Conservation (phyloP, 1,140 invertebrate species). For the Rhopalosiphum padi region DNA sequence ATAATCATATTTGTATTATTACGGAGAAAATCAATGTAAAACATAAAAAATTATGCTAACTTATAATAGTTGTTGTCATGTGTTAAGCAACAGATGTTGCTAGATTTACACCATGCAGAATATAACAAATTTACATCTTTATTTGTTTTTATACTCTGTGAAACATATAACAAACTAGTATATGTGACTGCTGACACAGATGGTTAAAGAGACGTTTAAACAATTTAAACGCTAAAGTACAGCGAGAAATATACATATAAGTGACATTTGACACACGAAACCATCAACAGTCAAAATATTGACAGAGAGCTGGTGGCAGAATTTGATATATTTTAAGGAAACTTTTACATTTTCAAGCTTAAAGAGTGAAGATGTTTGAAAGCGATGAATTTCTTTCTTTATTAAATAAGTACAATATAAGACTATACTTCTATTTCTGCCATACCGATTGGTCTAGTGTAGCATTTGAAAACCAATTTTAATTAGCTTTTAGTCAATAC, state of each 20-base stretch:
- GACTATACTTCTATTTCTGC: too few relatives aligned
- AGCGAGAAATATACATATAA: neutral
- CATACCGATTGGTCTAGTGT: too few relatives aligned
- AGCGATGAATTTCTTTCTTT: too few relatives aligned
- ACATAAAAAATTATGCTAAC: neutral
- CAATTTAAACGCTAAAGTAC: neutral
- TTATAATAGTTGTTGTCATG: neutral
- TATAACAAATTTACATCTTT: neutral
- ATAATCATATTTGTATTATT: neutral
- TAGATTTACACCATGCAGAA: neutral
- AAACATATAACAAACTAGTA: neutral
- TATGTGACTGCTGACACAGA: neutral
- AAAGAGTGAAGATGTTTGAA: too few relatives aligned
- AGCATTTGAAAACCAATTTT: too few relatives aligned
- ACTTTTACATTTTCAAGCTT: too few relatives aligned
- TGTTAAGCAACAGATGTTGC: neutral
- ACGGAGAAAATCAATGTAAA: neutral
- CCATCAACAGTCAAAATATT: neutral
- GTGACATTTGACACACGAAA: neutral
- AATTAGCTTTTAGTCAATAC: too few relatives aligned
- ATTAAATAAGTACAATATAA: too few relatives aligned
- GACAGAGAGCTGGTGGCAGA: too few relatives aligned
- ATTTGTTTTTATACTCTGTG: neutral
- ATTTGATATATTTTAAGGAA: too few relatives aligned
- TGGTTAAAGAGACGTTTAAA: neutral